Base-by-base conservation (phyloP, 64 coral and sea anemone genomes). In the Montipora cactus region DNA sequence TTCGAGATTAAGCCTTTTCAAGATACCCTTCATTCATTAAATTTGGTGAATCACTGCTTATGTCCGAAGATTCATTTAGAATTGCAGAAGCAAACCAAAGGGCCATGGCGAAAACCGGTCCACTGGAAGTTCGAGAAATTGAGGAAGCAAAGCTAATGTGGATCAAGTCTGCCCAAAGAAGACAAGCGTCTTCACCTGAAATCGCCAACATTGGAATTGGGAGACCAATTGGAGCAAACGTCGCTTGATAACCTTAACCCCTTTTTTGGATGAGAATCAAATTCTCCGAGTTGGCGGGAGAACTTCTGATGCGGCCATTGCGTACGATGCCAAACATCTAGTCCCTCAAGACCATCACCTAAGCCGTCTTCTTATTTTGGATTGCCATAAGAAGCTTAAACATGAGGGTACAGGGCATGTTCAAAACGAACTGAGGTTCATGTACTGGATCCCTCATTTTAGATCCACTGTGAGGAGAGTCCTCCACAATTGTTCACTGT, bases 361-460 rank as follows among this genome's bases (percentile, higher is more conserved):
- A 1, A 73, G 59, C n/a, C 37, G 15, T 11, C 79, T 92, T 13
- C 59, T 84, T 13, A 80, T 92, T 20, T 4, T 45, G 48, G 90
- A 92, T 73, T 19, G 44, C 5, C 90, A 84, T 50, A 22, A 88
- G 25, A 75, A 53, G 67, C 18, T 50, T 44, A 48, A 46, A 19
- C 83, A 93, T 72, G 76, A 55, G 22, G 57, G 82, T 37, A 79
- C 68, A 87, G 58, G 84, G 45, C 83, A 93, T 37, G 76, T 80
- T 49, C 28, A 51, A 8, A 70, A 48, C 8, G 16, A 23, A 20
- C 18, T 93, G 15, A 87, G 91, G 59, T 21, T 62, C 23, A 8
- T 21, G 61, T 93, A 67, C 46, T 93, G 91, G 91, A 87, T 87
- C 28, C 59, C 28, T 28, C 83, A 73, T 12, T 51, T 16, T 3